Evolutionary conservation across 2,888 invertebrate species (phyloP), one percentile per base, ranked within the genome.

Genomic region (Coecobrya sp.): DNA sequence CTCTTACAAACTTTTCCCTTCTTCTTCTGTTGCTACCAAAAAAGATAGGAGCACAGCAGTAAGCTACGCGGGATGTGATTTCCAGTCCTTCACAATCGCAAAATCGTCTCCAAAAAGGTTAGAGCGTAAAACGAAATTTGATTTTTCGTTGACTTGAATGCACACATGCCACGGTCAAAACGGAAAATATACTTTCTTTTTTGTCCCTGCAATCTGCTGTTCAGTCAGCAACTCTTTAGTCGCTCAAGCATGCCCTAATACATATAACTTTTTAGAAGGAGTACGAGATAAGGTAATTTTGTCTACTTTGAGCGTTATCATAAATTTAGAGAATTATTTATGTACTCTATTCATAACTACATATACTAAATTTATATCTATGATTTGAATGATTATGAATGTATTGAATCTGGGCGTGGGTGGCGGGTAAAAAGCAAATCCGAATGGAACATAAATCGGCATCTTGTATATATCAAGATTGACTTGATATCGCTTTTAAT

Each of bases 51-150:
- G 10, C 0, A 22, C n/a, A 45, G 62, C 16, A 25, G 8, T 25
- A 65, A 62, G 62, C 22, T 62, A 19, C 62, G n/a, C n/a, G 65
- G 65, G 30, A 65, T 25, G 49, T 10, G 45, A 49, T 76, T 76
- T 55, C 19, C 76, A 45, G 11, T 76, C 49, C 22, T 25, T 25
- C 49, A 49, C 49, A 25, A 25, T 76, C 25, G 25, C 76, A 76
- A 70, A 70, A 65, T 25, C 30, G 27, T 70, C 65, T 70, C 11
- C 49, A 25, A 76, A 76, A 76, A 45, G 70, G 76, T 22, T 76
- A 49, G 11, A 25, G 22, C 49, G 49, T 22, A 76, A 76, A 76
- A 49, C 49, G 76, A 76, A 76, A 76, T 76, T 76, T 49, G 76
- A 76, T 76, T 76, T 76, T 76, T 76, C 25, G 11, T 25, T 49